Evolutionary conservation across 2,113 vertebrate species (phyloP).

Genomic region (Anarhynchus alexandrinus): DNA sequence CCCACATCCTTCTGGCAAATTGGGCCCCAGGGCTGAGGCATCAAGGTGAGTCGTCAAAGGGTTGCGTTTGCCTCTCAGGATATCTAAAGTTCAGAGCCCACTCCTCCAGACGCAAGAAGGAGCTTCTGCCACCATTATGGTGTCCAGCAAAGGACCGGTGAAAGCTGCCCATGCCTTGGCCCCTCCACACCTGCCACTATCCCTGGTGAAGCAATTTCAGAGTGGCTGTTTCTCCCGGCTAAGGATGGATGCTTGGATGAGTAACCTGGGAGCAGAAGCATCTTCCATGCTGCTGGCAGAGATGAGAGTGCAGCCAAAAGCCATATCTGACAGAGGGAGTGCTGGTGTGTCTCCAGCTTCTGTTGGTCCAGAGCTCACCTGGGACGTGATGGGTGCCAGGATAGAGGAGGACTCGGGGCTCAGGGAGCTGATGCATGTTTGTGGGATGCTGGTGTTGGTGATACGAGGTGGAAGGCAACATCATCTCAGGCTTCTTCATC

Average conservation of each 20-base stretch:
- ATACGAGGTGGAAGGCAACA: neutral
- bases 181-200: rapidly evolving
- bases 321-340: rapidly evolving
- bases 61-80: rapidly evolving
- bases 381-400: neutral
- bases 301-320: neutral
- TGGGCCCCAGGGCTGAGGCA: rapidly evolving
- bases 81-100: rapidly evolving
- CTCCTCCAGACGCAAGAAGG: neutral
- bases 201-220: rapidly evolving
- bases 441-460: neutral
- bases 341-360: neutral
- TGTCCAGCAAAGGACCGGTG: rapidly evolving
- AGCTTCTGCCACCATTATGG: neutral
- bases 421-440: rapidly evolving
- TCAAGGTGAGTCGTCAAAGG: neutral
- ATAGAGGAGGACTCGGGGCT: rapidly evolving
- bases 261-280: neutral
- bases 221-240: rapidly evolving
- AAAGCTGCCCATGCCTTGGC: rapidly evolving
- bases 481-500: neutral
- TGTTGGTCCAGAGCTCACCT: neutral
- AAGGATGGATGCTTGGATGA: neutral
- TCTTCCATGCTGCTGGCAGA: neutral
- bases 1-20: neutral